A percentile compares a stretch with the other conserved stretches of the same genome.
phyloP scores from a whole-genome alignment of 2,888 invertebrate genomes.

The Ashinkailepas kermadecensis region DNA sequence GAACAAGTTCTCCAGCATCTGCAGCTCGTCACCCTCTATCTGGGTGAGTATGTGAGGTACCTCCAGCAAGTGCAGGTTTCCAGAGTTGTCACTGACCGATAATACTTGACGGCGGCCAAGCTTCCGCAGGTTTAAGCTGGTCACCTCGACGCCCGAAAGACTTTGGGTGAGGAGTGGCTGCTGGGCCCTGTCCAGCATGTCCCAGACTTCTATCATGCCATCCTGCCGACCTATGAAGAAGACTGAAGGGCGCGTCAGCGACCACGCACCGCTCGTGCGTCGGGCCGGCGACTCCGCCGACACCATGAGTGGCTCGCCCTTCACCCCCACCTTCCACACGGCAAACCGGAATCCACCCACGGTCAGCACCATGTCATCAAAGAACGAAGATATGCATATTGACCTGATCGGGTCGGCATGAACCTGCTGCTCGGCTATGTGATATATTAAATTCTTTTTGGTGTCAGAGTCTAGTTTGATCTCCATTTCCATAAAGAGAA shows the following conservation, averaged over 20 bases:
- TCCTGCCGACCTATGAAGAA: constrained; percentile 62
- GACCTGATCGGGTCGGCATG: constrained; percentile 64
- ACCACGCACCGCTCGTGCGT: constrained; percentile 53
- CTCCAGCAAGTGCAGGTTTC: constrained; percentile 1
- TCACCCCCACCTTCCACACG: constrained; percentile 54
- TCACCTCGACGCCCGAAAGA: constrained; percentile 58
- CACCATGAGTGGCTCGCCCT: neutral
- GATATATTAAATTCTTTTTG: neutral
- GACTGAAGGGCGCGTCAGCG: constrained; percentile 62
- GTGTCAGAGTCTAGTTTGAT: neutral
- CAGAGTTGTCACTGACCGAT: constrained; percentile 5
- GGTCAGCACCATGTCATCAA: constrained; percentile 56
- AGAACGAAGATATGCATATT: constrained; percentile 54
- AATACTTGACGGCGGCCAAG: neutral
- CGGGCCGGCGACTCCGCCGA: neutral
- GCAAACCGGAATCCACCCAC: constrained; percentile 67
- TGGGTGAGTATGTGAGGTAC: neutral
- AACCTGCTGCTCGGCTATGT: constrained; percentile 38
- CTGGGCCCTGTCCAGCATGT: constrained; percentile 61
- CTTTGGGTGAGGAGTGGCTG: constrained; percentile 58
- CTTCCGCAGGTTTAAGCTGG: constrained; percentile 46
- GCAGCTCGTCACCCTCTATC: neutral
- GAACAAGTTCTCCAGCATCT: neutral
- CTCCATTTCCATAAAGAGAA: neutral
- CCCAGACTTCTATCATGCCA: constrained; percentile 74